Evolutionary conservation across 2,113 vertebrate genomes (phyloP).

Genomic region (Muscicapa adusta): DNA sequence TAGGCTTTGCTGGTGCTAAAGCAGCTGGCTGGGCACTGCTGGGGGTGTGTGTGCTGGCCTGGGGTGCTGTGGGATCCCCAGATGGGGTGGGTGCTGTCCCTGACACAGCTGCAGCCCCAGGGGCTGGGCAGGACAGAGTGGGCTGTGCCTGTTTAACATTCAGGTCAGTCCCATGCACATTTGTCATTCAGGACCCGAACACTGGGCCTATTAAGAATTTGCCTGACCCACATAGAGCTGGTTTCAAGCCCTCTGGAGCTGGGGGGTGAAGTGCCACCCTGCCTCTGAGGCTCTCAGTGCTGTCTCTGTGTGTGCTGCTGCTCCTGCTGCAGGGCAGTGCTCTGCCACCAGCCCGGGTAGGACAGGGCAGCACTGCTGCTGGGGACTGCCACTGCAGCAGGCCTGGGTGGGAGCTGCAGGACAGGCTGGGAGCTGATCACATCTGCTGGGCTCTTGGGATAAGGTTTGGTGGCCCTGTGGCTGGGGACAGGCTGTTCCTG

Average conservation of each 20-base stretch:
- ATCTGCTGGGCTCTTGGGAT: fast-evolving
- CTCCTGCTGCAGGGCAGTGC: fast-evolving
- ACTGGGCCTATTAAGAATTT: not conserved
- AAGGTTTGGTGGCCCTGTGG: not conserved
- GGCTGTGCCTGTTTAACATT: constrained; percentile 33
- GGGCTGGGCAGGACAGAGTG: fast-evolving
- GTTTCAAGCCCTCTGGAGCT: not conserved
- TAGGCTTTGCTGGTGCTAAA: fast-evolving
- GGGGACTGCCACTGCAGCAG: not conserved
- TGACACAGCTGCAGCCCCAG: fast-evolving
- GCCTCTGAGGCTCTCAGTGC: not conserved
- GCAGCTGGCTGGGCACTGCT: fast-evolving
- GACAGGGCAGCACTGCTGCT: not conserved
- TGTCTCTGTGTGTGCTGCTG: not conserved
- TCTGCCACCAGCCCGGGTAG: not conserved
- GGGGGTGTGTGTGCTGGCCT: not conserved
- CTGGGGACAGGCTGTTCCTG: not conserved
- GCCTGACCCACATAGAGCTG: constrained; percentile 51
- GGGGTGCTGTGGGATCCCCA: not conserved
- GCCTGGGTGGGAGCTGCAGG: not conserved
- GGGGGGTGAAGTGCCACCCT: not conserved
- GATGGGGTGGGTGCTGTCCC: fast-evolving
- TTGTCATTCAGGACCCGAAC: constrained; percentile 10
- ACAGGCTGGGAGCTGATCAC: not conserved
- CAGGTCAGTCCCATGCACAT: not conserved